Conservation (phyloP, 2,888 invertebrate species). For the Agriotes lineatus region DNA sequence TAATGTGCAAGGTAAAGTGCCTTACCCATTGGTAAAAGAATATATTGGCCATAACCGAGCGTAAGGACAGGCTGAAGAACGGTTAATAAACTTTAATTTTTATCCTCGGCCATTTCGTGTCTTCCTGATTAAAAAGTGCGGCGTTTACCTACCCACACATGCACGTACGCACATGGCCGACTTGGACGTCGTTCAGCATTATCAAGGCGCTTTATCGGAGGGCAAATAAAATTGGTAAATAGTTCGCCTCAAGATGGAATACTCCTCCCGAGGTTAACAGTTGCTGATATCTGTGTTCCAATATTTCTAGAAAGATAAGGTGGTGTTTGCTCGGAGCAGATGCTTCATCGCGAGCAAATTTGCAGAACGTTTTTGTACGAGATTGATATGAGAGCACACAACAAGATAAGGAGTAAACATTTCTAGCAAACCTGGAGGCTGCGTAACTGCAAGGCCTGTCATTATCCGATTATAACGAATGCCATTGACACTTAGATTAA, state of each 20-base stretch:
- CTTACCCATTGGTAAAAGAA: constrained; percentile 18
- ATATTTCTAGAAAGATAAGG: constrained; percentile 24
- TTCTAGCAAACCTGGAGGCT: not conserved
- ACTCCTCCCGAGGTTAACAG: constrained; percentile 13
- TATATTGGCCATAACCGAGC: constrained; percentile 14
- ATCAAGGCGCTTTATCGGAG: constrained; percentile 14
- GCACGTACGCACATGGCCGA: not conserved
- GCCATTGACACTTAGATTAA: constrained; percentile 16
- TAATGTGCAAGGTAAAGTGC: constrained; percentile 26
- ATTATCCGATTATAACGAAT: constrained; percentile 14
- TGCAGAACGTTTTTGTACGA: not conserved
- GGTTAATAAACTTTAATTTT: not conserved
- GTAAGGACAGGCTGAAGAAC: not conserved
- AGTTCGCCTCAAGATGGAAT: not conserved
- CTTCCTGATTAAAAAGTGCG: not conserved
- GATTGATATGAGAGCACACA: not conserved
- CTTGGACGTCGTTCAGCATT: too few species aligned
- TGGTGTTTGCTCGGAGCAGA: constrained; percentile 19
- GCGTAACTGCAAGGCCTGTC: not conserved
- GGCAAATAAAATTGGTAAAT: constrained; percentile 17
- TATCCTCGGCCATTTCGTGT: not conserved
- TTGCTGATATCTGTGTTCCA: constrained; percentile 23
- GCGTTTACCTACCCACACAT: not conserved
- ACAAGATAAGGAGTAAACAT: not conserved
- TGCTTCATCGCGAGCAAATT: constrained; percentile 19